A percentile compares a stretch with the other conserved stretches of the same genome.
phyloP scores from a whole-genome alignment of 1,140 invertebrate genomes.

The Zaprionus kolodkinae region DNA sequence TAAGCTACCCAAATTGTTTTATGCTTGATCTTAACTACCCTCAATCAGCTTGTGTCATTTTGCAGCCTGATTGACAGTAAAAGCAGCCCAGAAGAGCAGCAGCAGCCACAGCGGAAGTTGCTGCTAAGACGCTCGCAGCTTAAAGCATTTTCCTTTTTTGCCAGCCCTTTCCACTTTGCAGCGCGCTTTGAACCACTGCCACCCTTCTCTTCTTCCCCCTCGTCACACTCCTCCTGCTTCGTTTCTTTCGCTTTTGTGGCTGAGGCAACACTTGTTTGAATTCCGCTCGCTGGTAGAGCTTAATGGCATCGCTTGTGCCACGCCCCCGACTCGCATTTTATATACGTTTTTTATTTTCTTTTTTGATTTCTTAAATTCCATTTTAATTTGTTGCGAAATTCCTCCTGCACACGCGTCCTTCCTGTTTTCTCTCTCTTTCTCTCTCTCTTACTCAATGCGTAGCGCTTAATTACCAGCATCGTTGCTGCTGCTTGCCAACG shows the following conservation, averaged over 20 bases:
- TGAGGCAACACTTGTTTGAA: slow-evolving; percentile 52
- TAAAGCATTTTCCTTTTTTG: slow-evolving; percentile 8
- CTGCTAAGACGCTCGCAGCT: slow-evolving; percentile 30
- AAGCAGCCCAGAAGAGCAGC: neutral
- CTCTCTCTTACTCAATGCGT: slow-evolving; percentile 37
- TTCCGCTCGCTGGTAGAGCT: slow-evolving; percentile 28
- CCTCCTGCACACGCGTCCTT: slow-evolving; percentile 36
- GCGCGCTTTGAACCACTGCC: too few relatives aligned
- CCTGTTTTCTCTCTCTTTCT: slow-evolving; percentile 3
- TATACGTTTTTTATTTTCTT: slow-evolving; percentile 7
- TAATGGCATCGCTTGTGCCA: slow-evolving; percentile 30
- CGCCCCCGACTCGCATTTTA: slow-evolving; percentile 14
- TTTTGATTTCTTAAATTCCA: slow-evolving; percentile 64
- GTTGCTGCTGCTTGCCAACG: slow-evolving; percentile 35
- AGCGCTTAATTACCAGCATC: slow-evolving; percentile 80
- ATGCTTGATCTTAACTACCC: neutral
- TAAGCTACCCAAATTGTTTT: neutral
- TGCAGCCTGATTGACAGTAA: neutral
- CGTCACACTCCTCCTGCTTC: neutral
- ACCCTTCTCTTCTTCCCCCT: neutral
- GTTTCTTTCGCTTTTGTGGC: slow-evolving; percentile 12
- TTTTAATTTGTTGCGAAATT: slow-evolving; percentile 73
- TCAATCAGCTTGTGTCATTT: slow-evolving; percentile 22
- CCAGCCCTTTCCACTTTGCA: neutral
- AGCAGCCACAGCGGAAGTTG: slow-evolving; percentile 20